Percentiles rank a stretch among this genome's conserved stretches.
Evolutionary conservation across 2,888 invertebrate species (phyloP).

Genomic region (Agonopterix arenella): DNA sequence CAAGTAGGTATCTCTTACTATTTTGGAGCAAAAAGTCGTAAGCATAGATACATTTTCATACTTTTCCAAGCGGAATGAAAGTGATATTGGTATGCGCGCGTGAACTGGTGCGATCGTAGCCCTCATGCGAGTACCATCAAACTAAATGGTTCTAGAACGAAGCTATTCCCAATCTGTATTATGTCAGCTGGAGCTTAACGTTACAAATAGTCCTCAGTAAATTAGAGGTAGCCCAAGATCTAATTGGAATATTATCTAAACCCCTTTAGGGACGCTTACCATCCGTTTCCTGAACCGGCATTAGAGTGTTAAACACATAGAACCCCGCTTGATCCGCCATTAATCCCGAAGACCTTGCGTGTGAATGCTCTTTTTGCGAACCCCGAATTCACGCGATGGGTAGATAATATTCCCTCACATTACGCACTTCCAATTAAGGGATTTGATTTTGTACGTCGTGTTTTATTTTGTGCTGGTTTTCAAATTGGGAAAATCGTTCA

Average conservation of each 20-base stretch:
- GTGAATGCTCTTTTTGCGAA: conserved; percentile 33
- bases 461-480: conserved; percentile 11
- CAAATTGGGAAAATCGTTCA: no score
- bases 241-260: conserved; percentile 5
- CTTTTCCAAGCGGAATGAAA: no score
- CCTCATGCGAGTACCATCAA: no score
- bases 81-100: no score
- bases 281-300: background rate
- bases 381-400: conserved; percentile 26
- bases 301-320: conserved; percentile 19
- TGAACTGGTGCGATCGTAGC: no score
- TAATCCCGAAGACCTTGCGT: conserved; percentile 31
- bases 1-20: no score
- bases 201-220: background rate
- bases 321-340: conserved; percentile 26
- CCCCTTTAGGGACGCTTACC: background rate
- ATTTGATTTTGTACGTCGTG: conserved; percentile 20
- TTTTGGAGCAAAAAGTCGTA: no score
- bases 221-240: background rate
- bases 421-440: conserved; percentile 19
- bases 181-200: background rate
- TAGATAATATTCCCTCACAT: conserved; percentile 34
- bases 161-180: no score
- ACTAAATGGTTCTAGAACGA: no score
- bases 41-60: no score